A percentile compares a stretch with the other conserved stretches of the same genome.
Conservation (phyloP, 2,797 vertebrate species). For the Mycteria americana region DNA sequence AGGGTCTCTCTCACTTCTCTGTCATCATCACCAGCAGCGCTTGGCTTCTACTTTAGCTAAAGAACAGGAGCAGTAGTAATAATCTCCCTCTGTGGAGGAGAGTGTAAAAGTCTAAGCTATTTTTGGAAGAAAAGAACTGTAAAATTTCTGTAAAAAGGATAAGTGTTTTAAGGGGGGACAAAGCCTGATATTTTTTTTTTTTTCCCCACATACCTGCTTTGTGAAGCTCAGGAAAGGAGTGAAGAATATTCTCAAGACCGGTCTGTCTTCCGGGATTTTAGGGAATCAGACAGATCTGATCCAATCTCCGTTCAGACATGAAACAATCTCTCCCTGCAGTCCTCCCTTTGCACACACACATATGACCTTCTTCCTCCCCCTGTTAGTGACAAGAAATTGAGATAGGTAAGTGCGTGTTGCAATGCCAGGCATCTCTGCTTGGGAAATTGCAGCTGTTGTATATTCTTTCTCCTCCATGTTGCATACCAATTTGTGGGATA, state of each 20-base stretch:
- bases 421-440: not conserved
- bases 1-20: not conserved
- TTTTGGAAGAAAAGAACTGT: not conserved
- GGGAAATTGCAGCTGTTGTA: not conserved
- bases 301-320: not conserved
- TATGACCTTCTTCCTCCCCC: not conserved
- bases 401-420: accelerated
- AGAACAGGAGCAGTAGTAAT: not conserved
- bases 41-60: not conserved
- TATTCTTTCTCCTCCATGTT: not conserved
- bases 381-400: not conserved
- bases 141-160: not conserved
- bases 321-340: not conserved
- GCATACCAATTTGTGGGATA: not conserved
- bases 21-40: not conserved
- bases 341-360: not conserved
- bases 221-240: not conserved
- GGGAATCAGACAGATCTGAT: not conserved
- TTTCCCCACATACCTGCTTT: not conserved
- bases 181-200: not conserved
- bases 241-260: not conserved
- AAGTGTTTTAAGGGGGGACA: not conserved
- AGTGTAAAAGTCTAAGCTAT: not conserved
- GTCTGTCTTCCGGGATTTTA: not conserved
- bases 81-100: not conserved